Base-by-base conservation (phyloP, 64 coral and sea anemone species). In the Actinia equina region DNA sequence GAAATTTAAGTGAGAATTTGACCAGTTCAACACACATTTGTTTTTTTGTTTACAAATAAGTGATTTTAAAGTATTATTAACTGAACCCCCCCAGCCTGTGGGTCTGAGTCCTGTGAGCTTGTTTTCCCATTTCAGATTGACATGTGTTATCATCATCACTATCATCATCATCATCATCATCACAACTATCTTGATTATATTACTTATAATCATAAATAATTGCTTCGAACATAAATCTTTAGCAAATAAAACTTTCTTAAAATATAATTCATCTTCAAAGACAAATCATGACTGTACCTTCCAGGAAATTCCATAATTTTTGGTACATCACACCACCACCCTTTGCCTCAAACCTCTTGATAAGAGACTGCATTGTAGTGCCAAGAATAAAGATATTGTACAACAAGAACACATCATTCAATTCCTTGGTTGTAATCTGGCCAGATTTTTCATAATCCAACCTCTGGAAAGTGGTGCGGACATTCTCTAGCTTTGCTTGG, bases 341-440 rank as follows among this genome's bases (percentile, higher is more conserved):
- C 5, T 87, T 82, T 86, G 83, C 82, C 49, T 87, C 27, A 58
- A 95, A 95, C 71, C 71, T 95, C 30, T 95, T 87, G 1, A 89
- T 83, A 83, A 95, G 88, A 27, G 79, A 77, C 17, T 43, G 80
- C 63, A 95, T 43, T 25, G 90, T 89, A 9, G 51, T 62, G 63
- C 91, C 94, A 83, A 95, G 87, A 70, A 95, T 92, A 41, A 95
- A 92, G 45, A 95, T 93, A 42, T 78, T 59, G 71, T 95, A 87
- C 17, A 83, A 71, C 11, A 89, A 87, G 43, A 95, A 88, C 42
- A 89, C 94, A 53, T 92, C 79, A 17, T 59, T 57, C 6, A 92
- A 26, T 56, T 95, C 94, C 59, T 95, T 64, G 26, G 90, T 89
- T 20, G 94, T 95, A 13, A 92, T 87, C 7, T 59, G 83, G 2